Conservation (phyloP, 1,140 invertebrate species). For the Drosophila carrolli region DNA sequence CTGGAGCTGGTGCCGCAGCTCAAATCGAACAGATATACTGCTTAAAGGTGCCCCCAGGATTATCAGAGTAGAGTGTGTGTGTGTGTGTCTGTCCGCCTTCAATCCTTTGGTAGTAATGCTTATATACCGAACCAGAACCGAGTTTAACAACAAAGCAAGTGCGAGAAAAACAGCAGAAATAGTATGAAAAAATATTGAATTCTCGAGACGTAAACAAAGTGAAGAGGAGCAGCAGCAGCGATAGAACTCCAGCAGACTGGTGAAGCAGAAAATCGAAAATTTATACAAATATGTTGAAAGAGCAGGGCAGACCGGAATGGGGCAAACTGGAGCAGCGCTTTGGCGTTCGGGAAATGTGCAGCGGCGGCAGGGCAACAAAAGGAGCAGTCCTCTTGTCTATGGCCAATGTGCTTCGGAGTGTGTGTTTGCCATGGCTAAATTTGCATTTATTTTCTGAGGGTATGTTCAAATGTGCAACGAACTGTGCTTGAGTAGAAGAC, state of each 20-base stretch:
- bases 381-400: slow-evolving; percentile 54
- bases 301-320: slow-evolving; percentile 20
- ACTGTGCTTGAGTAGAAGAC: slow-evolving; percentile 75
- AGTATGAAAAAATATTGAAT: slow-evolving; percentile 77
- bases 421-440: slow-evolving; percentile 73
- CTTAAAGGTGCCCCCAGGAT: slow-evolving; percentile 37
- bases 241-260: slow-evolving; percentile 55
- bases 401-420: slow-evolving; percentile 26
- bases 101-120: slow-evolving; percentile 50
- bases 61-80: not conserved
- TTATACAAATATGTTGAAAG: slow-evolving; percentile 80
- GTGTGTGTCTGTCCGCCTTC: slow-evolving; percentile 8
- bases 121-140: slow-evolving; percentile 20
- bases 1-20: not conserved
- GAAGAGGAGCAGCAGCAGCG: slow-evolving; percentile 44
- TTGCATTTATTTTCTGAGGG: slow-evolving; percentile 80
- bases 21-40: slow-evolving; percentile 28
- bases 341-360: slow-evolving; percentile 69
- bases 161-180: slow-evolving; percentile 58
- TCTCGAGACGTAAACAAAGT: slow-evolving; percentile 79
- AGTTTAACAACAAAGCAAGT: slow-evolving; percentile 48
- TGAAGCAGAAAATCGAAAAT: slow-evolving; percentile 82
- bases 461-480: slow-evolving; percentile 82
- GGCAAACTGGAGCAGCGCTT: slow-evolving; percentile 25
- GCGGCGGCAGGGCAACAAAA: slow-evolving; percentile 58